Conservation (phyloP, 2,113 vertebrate genomes). For the Aegithalos caudatus region DNA sequence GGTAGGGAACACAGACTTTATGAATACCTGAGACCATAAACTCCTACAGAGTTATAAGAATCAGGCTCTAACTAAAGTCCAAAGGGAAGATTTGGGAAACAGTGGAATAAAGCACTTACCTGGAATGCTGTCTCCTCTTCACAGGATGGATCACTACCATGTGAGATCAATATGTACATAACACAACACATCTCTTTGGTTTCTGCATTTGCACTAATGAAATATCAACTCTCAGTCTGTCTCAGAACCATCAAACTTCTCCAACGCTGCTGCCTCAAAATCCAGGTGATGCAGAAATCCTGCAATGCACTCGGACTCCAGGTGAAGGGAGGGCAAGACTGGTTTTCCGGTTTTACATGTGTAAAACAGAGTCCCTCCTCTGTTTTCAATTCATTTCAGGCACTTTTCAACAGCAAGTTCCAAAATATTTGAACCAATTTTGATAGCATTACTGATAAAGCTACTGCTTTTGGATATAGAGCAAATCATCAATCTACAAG, state of each 20-base stretch:
- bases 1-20: rapidly evolving
- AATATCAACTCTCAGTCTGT: not conserved
- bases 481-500: not conserved
- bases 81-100: not conserved
- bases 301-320: rapidly evolving
- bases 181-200: rapidly evolving
- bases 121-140: not conserved
- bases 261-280: not conserved
- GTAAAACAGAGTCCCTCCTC: not conserved
- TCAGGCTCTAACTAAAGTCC: not conserved
- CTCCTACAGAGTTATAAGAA: not conserved
- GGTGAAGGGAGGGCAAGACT: not conserved
- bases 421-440: not conserved
- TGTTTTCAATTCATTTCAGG: not conserved
- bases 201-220: not conserved
- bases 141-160: rapidly evolving
- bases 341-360: not conserved
- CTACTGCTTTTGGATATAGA: not conserved
- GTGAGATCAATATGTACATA: rapidly evolving
- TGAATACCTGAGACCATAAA: not conserved
- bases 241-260: not conserved
- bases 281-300: not conserved
- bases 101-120: not conserved
- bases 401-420: not conserved
- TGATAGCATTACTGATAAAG: not conserved